Evolutionary conservation across 2,113 vertebrate genomes (phyloP).

Genomic region (Mormyrus lacerda): DNA sequence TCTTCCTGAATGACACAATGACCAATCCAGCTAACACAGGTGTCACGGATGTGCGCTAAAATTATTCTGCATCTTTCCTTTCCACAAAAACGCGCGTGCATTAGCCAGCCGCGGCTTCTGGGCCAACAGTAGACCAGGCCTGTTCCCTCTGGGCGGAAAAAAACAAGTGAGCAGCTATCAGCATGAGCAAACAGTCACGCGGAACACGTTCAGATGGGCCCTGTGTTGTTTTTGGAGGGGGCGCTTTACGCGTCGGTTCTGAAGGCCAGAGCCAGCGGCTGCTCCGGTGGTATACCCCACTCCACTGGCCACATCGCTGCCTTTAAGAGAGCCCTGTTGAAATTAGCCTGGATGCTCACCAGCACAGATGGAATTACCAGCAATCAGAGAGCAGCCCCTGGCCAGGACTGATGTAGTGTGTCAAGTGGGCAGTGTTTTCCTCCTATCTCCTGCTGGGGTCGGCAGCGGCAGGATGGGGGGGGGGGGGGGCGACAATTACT

Average conservation of each 20-base stretch:
- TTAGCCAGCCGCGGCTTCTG: background rate
- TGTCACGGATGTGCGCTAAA: background rate
- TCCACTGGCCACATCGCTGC: slow-evolving; percentile 52
- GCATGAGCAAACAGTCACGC: background rate
- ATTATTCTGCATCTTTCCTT: background rate
- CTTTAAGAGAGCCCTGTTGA: slow-evolving; percentile 49
- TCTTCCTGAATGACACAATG: background rate
- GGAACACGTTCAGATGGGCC: slow-evolving; percentile 42
- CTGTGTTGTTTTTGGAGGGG: slow-evolving; percentile 50
- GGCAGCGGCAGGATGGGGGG: background rate
- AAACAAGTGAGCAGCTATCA: background rate
- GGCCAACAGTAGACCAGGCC: background rate
- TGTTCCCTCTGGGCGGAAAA: background rate
- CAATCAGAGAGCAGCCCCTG: slow-evolving; percentile 37
- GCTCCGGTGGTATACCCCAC: slow-evolving; percentile 57
- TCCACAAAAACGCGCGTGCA: background rate
- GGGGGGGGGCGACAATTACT: slow-evolving; percentile 39
- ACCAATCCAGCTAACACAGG: background rate
- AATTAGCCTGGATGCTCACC: slow-evolving; percentile 47
- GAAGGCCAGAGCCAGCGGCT: slow-evolving; percentile 50
- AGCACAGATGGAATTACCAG: slow-evolving; percentile 43
- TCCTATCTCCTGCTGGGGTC: slow-evolving; percentile 22
- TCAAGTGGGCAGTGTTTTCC: slow-evolving; percentile 31
- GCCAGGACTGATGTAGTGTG: slow-evolving; percentile 32
- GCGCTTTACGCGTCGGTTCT: slow-evolving; percentile 38